Evolutionary conservation across 2,888 invertebrate species (phyloP).

Genomic region (Drosophila mimetica): DNA sequence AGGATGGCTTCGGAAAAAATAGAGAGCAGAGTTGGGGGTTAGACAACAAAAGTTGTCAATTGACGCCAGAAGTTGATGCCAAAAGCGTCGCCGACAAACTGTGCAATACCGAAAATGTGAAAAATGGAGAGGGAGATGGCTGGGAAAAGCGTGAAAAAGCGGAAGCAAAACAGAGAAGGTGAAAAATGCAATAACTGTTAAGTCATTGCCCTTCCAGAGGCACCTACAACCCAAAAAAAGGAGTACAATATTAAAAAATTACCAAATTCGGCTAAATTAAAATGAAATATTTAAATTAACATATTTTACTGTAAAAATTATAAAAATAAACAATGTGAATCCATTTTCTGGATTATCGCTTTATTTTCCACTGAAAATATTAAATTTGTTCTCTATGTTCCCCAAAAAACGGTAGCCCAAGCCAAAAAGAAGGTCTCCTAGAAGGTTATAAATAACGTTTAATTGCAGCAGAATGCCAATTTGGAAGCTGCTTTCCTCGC

Average conservation of each 20-base stretch:
- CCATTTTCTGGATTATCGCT: no score
- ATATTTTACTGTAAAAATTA: no score
- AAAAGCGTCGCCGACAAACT: conserved; percentile 43
- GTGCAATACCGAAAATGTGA: conserved; percentile 41
- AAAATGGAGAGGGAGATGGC: conserved; percentile 9
- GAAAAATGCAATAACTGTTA: conserved; percentile 78
- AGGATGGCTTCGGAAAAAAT: conserved; percentile 40
- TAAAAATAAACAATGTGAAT: no score
- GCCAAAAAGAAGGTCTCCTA: conserved; percentile 36
- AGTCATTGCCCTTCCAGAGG: conserved; percentile 67
- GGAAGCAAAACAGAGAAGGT: conserved; percentile 57
- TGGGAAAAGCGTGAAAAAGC: conserved; percentile 5
- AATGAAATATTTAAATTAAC: no score
- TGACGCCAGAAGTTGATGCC: conserved; percentile 79
- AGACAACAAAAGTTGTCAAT: conserved; percentile 76
- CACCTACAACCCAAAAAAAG: conserved; percentile 38
- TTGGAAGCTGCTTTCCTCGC: conserved; percentile 46
- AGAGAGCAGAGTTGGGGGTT: conserved; percentile 26
- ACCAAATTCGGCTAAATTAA: neutral
- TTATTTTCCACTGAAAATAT: no score
- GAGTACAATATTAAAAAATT: neutral
- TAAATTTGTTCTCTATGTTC: neutral
- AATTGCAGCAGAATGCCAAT: conserved; percentile 81
- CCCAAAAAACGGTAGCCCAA: neutral
- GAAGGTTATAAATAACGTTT: conserved; percentile 82